A percentile compares a stretch with the other conserved stretches of the same genome.
These are phyloP conservation scores for Brachyistius frenatus DNA, from an alignment of 2,113 vertebrate species.

Conservation along the genomic window DNA sequence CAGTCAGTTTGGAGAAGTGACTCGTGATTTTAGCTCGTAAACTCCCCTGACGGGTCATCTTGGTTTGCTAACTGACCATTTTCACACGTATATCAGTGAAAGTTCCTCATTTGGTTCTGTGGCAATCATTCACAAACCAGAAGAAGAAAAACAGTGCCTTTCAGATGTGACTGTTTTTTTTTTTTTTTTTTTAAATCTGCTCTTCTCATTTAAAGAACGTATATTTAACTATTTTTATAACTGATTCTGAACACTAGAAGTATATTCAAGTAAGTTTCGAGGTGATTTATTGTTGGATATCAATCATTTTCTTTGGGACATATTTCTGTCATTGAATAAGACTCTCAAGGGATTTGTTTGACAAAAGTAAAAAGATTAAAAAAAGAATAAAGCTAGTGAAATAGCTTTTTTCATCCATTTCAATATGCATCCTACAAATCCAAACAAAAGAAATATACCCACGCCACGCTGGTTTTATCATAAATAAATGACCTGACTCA, in stretches of 20 bases:
- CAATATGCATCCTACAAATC: slow-evolving; percentile 1
- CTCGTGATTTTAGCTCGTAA: slow-evolving; percentile 6
- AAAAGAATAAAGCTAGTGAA: slow-evolving; percentile 5
- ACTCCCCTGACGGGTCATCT: background rate
- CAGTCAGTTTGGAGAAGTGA: slow-evolving; percentile 34
- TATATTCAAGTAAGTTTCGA: background rate
- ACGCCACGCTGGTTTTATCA: slow-evolving; percentile 29
- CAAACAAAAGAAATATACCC: slow-evolving; percentile 16
- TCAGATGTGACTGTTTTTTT: background rate
- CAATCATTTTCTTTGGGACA: too few species aligned
- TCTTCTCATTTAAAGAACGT: too few species aligned
- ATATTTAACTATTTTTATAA: background rate
- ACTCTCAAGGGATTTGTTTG: background rate
- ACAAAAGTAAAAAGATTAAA: slow-evolving; percentile 8
- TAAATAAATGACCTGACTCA: slow-evolving; percentile 46
- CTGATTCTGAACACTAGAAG: background rate
- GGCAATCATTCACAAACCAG: slow-evolving; percentile 25
- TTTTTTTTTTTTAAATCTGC: too few species aligned
- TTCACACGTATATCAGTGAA: background rate
- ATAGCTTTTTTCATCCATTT: slow-evolving; percentile 39
- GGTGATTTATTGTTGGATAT: background rate
- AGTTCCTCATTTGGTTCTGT: slow-evolving; percentile 19
- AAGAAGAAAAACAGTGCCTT: slow-evolving; percentile 23
- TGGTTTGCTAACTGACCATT: background rate
- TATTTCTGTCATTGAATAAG: too few species aligned